Base-by-base conservation (phyloP, 2,797 vertebrate species). In the Petrocephalus schoutedeni region DNA sequence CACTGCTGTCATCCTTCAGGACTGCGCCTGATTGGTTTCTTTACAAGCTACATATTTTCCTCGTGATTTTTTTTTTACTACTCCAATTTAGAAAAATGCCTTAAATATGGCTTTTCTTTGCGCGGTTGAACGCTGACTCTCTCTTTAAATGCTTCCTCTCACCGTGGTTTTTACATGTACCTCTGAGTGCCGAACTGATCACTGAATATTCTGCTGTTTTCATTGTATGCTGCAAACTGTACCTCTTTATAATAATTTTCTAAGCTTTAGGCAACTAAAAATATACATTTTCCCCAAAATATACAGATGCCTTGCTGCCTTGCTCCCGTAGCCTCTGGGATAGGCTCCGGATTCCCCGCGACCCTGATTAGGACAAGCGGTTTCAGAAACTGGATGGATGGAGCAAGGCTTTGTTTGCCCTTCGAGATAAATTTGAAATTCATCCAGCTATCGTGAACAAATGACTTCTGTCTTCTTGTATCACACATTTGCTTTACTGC, bases 371-470 rank as follows among this genome's bases (percentile, higher is more conserved):
- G 36, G 36, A 41, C 36, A 41, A 41, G 36, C 36, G 36, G 36
- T 41, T 41, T 41, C 36, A 3, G 36, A 41, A 41, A 41, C 2
- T 41, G 36, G 36, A 41, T 41, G 36, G 36, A 41, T 41, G 36
- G 36, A 41, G 36, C 2, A 41, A 2, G 36, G 74, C 5, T 45
- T 49, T 19, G 19, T 77, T 45, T 16, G 74, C 41, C 74, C 41
- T 80, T 49, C 74, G n/a, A 45, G 41, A 80, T 80, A 80, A 45
- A 49, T 80, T 80, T 80, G 74, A 80, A 80, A 49, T 80, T 80
- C 36, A 80, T 45, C 36, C 41, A 80, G 19, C 41, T 36, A 10
- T 49, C 16, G 45, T n/a, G 41, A n/a, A 80, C 41, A 49, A 77
- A 19, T 80, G 5, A 49, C 36, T n/a, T 49, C 41, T 49, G 41